Conservation (phyloP, 2,113 vertebrate species). For the Pogona vitticeps region DNA sequence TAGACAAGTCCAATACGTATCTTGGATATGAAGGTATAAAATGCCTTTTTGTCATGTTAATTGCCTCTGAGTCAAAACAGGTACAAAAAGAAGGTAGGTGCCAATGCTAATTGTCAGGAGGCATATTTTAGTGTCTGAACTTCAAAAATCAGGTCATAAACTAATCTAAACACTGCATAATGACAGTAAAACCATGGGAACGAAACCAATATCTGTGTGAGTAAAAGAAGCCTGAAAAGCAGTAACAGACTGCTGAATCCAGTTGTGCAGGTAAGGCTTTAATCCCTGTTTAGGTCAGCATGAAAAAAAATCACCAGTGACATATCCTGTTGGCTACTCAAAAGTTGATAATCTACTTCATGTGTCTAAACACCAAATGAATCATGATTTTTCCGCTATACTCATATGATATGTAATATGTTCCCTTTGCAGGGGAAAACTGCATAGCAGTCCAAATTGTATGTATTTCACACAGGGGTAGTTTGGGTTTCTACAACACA, state of each 20-base stretch:
- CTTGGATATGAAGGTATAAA: not conserved
- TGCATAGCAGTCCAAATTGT: slow-evolving; percentile 21
- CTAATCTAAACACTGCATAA: slow-evolving; percentile 11
- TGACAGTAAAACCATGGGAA: not conserved
- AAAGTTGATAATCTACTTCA: not conserved
- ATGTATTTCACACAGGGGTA: slow-evolving; percentile 4
- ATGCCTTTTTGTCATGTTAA: not conserved
- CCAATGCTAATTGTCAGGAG: not conserved
- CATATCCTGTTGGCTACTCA: not conserved
- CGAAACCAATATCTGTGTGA: not conserved
- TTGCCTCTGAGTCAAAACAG: not conserved
- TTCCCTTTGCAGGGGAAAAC: slow-evolving; percentile 32
- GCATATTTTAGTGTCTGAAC: not conserved
- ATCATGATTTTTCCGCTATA: slow-evolving; percentile 4
- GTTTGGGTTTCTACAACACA: slow-evolving; percentile 29
- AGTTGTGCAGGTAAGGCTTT: slow-evolving; percentile 35
- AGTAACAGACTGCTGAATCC: slow-evolving; percentile 19
- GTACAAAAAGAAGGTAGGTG: not conserved
- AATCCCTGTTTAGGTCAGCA: slow-evolving; percentile 25
- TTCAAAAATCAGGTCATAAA: not conserved
- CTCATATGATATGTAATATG: too few species aligned
- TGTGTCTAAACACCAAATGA: slow-evolving; percentile 34
- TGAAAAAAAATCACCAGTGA: slow-evolving; percentile 24
- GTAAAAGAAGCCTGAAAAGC: not conserved
- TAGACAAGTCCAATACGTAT: not conserved